Evolutionary conservation across 2,797 vertebrate species (phyloP).

Genomic region (Sebastes taczanowskii): DNA sequence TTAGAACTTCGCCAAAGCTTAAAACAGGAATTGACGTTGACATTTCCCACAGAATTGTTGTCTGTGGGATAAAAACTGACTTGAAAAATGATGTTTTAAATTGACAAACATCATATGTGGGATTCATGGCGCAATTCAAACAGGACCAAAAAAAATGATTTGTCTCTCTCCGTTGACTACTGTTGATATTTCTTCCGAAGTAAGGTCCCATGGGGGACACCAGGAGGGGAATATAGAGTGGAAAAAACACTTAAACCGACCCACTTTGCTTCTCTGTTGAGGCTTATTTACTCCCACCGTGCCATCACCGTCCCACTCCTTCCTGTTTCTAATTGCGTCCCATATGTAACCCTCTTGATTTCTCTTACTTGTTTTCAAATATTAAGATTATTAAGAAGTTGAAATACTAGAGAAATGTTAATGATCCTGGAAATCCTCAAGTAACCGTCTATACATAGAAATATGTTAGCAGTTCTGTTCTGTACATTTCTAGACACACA

Average conservation of each 20-base stretch:
- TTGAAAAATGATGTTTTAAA: no score
- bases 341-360: background rate
- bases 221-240: background rate
- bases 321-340: background rate
- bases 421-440: slow-evolving; percentile 2
- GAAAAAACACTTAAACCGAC: background rate
- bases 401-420: background rate
- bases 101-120: accelerated
- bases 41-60: no score
- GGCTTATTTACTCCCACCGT: background rate
- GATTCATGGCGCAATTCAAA: no score
- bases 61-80: background rate
- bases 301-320: background rate
- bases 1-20: background rate
- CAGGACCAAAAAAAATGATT: no score
- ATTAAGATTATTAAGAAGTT: background rate
- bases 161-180: no score
- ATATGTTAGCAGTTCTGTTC: background rate
- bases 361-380: background rate
- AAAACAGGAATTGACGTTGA: background rate
- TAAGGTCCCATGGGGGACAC: no score
- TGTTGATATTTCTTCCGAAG: no score
- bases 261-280: background rate
- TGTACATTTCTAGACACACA: background rate
- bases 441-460: slow-evolving; percentile 10